These are phyloP conservation scores for Agrochola macilenta DNA, from an alignment of 2,888 invertebrate genomes.

Conservation along the genomic window DNA sequence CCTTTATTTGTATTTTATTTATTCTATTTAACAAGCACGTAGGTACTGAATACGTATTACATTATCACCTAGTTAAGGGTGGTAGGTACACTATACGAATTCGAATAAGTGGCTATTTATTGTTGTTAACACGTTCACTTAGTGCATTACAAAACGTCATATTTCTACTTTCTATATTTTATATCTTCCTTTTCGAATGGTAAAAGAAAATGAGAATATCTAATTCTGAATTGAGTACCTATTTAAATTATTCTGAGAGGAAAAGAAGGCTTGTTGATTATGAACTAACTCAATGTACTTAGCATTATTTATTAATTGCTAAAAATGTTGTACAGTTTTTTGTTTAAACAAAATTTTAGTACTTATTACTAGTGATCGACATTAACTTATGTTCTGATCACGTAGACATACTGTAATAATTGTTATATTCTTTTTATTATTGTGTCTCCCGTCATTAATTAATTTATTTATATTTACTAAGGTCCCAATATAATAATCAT, in stretches of 20 bases:
- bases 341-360: no score
- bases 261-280: neutral
- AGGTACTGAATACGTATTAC: neutral
- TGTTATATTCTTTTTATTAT: neutral
- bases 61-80: neutral
- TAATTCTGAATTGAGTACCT: neutral
- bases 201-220: neutral
- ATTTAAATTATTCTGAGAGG: neutral
- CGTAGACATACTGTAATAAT: neutral
- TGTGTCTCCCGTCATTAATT: conserved; percentile 9
- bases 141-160: neutral
- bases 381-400: neutral
- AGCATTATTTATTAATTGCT: neutral
- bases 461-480: no score
- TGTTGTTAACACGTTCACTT: neutral
- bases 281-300: no score
- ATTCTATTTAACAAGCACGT: neutral
- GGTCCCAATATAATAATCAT: no score
- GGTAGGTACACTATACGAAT: neutral
- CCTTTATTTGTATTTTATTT: neutral
- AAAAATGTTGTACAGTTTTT: no score
- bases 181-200: neutral
- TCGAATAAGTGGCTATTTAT: neutral
- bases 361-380: no score
- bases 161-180: conserved; percentile 22